Evolutionary conservation across 2,797 vertebrate genomes (phyloP), one percentile per base, ranked within the genome.

Genomic region (Falco peregrinus): DNA sequence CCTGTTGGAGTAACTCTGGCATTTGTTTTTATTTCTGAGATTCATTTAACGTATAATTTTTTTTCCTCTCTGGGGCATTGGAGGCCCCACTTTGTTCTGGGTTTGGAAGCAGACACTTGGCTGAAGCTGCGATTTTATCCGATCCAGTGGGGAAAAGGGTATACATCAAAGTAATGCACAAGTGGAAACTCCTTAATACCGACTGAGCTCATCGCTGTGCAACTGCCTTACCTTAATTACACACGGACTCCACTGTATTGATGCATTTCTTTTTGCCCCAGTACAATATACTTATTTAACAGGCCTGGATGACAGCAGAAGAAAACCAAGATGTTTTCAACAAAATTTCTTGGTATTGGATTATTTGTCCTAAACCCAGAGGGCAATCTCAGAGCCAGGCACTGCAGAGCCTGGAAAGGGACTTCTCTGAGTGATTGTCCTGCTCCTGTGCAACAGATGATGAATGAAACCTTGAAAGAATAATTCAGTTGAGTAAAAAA

Each of bases 161-260:
- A 96, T 88, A 64, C 76, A 81, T 60, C 69, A 83, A 97, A 96
- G 59, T 25, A 31, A 60, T 10, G 14, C 91, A 57, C 1, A 6
- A 89, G 87, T 61, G 57, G 37, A 71, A 81, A 76, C 35, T 71
- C 73, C 65, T 83, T 31, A 45, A 75, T 86, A 48, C 54, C 7
- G 0, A 50, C 2, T 35, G 76, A 29, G 19, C 45, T 71, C 0
- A 0, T 31, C 0, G 0, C 29, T 13, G 2, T 39, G 29, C 43
- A 10, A 10, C n/a, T 18, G 11, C 41, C 29, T 41, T 21, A 26
- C 69, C 64, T 47, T 60, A 51, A 31, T 74, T 45, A 70, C 89
- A 47, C 21, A 5, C 2, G 26, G 50, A 10, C 25, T 54, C 0
- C 0, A 20, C 73, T 71, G 4, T 18, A 25, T 26, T 0, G 0